Percentiles rank a stretch among this genome's conserved stretches.
phyloP scores from a whole-genome alignment of 1,140 invertebrate species.

The Acromyrmex echinatior region DNA sequence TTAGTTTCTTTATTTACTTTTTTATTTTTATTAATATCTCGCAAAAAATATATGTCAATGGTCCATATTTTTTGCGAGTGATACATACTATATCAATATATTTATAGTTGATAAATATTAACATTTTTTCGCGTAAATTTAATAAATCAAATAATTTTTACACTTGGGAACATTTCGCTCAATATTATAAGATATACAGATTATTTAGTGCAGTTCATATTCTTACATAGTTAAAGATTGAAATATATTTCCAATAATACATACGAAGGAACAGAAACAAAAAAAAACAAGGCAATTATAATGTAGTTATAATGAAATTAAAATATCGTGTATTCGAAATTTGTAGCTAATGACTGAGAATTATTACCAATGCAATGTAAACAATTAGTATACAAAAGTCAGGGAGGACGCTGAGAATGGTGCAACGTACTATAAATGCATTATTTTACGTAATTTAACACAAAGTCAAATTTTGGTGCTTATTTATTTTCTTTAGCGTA shows the following conservation, averaged over 20 bases:
- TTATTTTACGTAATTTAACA: constrained; percentile 44
- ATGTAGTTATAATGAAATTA: constrained; percentile 37
- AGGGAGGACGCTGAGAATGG: constrained; percentile 4
- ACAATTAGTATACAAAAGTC: constrained; percentile 8
- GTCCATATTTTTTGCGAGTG: too few species aligned
- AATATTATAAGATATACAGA: constrained; percentile 11
- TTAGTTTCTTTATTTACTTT: constrained; percentile 11
- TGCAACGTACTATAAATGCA: constrained; percentile 19
- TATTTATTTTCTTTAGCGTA: constrained; percentile 40
- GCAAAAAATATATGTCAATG: too few species aligned
- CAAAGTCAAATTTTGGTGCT: constrained; percentile 48
- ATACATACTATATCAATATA: background rate
- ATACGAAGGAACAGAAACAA: background rate
- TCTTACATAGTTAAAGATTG: constrained; percentile 33
- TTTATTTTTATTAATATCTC: background rate
- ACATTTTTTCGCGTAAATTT: background rate
- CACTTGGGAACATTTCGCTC: background rate
- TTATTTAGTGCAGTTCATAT: constrained; percentile 33
- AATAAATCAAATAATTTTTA: background rate
- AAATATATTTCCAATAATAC: constrained; percentile 13
- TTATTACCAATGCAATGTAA: constrained; percentile 10
- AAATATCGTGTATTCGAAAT: constrained; percentile 41
- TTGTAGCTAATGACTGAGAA: constrained; percentile 36
- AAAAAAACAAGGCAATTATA: constrained; percentile 5
- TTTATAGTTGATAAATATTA: background rate